These are phyloP conservation scores for Calameuta filiformis DNA, from an alignment of 2,888 invertebrate species.

Conservation along the genomic window DNA sequence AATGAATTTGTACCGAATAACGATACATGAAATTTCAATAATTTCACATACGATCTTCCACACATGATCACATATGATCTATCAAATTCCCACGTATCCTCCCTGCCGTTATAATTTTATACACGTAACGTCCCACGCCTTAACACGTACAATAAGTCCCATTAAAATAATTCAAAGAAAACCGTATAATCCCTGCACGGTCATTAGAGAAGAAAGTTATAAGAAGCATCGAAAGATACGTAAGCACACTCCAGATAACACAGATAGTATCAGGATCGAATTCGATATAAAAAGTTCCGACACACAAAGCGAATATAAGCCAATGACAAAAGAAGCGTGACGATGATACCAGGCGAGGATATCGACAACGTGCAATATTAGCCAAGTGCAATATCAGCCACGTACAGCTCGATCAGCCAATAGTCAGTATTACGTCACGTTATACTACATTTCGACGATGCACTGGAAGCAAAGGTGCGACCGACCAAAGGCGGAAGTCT, in stretches of 20 bases:
- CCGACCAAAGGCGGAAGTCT: background rate
- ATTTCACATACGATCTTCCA: no score
- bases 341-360: conserved; percentile 17
- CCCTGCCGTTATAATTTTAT: no score
- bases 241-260: background rate
- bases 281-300: background rate
- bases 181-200: no score
- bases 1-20: no score
- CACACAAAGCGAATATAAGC: conserved; percentile 32
- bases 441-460: background rate
- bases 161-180: no score
- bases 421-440: background rate
- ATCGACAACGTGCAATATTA: background rate
- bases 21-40: no score
- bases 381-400: background rate
- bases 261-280: background rate
- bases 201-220: background rate
- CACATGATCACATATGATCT: no score
- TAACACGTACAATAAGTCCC: no score
- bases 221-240: background rate
- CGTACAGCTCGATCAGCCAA: no score
- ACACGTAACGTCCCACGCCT: no score
- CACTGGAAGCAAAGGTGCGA: background rate
- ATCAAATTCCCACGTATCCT: no score
- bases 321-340: conserved; percentile 48